These are phyloP conservation scores for Hypotaenidia philippensis DNA, from an alignment of 2,797 vertebrate species.

Conservation along the genomic window DNA sequence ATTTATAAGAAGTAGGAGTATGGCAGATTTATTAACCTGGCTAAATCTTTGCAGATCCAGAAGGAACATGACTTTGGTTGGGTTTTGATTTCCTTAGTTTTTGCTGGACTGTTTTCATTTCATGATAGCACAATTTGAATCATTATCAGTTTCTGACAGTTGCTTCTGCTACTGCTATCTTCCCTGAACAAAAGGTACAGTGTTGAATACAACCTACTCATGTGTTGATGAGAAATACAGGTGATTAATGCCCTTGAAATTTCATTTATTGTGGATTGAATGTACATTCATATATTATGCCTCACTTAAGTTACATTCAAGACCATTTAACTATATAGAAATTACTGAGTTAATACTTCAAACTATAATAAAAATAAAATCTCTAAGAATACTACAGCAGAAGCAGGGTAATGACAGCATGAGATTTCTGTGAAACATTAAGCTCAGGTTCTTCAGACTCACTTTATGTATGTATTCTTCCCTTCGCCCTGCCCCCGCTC, in stretches of 20 bases:
- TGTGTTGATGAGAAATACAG: neutral
- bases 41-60: neutral
- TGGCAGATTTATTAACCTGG: neutral
- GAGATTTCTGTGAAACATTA: neutral
- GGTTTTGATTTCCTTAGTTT: neutral
- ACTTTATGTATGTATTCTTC: neutral
- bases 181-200: neutral
- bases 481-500: rapidly evolving
- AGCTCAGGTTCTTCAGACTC: neutral
- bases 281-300: neutral
- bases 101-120: neutral
- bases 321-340: neutral
- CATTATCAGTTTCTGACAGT: neutral
- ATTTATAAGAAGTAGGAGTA: neutral
- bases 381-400: neutral
- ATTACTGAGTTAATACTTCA: neutral
- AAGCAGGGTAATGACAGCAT: neutral
- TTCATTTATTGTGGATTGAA: neutral
- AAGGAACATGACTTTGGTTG: neutral
- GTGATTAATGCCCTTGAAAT: neutral
- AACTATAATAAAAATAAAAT: neutral
- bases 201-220: neutral
- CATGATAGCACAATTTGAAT: neutral
- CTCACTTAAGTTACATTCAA: neutral
- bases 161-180: neutral